Evolutionary conservation across 2,797 vertebrate genomes (phyloP).

Genomic region (Bradypodion pumilum): DNA sequence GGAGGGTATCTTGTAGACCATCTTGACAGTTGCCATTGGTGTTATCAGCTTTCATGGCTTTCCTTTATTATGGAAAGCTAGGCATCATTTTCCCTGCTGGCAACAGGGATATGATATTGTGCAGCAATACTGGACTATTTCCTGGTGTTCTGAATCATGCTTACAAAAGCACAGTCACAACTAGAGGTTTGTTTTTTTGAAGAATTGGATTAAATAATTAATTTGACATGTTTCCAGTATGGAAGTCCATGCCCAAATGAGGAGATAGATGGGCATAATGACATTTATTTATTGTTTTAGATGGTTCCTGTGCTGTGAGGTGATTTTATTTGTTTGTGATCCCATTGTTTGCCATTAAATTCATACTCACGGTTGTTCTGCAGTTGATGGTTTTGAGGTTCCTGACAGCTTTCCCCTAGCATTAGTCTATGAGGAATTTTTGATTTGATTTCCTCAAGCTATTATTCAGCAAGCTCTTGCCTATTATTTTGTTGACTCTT

Average conservation of each 20-base stretch:
- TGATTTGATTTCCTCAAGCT: slow-evolving; percentile 25
- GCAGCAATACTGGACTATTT: too few species aligned
- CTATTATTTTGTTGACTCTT: neutral
- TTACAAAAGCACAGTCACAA: too few species aligned
- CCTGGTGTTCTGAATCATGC: too few species aligned
- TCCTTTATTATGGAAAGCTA: too few species aligned
- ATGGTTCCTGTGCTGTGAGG: too few species aligned
- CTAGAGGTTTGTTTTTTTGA: too few species aligned
- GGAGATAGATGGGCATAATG: neutral
- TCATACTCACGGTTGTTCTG: neutral
- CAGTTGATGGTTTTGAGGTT: neutral
- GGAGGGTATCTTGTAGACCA: too few species aligned
- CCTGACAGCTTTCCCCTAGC: neutral
- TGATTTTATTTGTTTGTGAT: neutral
- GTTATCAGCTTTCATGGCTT: too few species aligned
- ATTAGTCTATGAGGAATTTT: neutral
- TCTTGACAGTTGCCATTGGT: too few species aligned
- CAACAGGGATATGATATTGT: too few species aligned
- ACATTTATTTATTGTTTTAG: neutral
- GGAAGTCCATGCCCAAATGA: neutral
- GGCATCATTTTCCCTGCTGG: too few species aligned
- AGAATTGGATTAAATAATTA: neutral
- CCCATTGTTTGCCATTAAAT: neutral
- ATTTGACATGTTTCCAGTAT: neutral
- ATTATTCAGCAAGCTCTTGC: slow-evolving; percentile 6